Conservation (phyloP, 2,113 vertebrate species). For the Ctenomys sociabilis region DNA sequence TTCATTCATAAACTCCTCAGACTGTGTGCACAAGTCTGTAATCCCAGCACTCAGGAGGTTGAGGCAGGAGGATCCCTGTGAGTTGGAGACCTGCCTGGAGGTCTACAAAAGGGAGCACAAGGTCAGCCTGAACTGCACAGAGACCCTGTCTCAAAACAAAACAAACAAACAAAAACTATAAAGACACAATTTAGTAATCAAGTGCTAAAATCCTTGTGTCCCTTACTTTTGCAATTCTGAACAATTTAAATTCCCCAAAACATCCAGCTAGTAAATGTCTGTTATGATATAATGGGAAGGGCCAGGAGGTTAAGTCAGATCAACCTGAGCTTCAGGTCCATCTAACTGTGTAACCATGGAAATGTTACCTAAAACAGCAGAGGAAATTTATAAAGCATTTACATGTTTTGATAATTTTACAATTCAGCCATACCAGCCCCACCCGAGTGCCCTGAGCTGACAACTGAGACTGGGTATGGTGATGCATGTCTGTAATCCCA, state of each 20-base stretch:
- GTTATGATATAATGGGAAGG: background rate
- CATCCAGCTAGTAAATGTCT: background rate
- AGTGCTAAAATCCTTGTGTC: background rate
- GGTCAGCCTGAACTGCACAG: no score
- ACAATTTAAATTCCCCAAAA: background rate
- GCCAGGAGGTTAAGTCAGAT: background rate
- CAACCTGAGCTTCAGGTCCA: background rate
- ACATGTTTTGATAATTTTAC: background rate
- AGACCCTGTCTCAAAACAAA: no score
- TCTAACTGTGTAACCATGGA: background rate
- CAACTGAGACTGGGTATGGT: no score
- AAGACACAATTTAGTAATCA: background rate
- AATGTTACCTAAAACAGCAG: background rate
- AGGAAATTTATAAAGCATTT: conserved; percentile 21
- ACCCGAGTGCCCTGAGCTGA: no score
- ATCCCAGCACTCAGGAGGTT: no score
- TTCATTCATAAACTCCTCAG: conserved; percentile 26
- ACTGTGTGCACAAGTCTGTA: background rate
- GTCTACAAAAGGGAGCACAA: no score
- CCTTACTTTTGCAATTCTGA: background rate
- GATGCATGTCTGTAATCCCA: no score
- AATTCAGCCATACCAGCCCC: background rate
- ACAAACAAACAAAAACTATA: background rate
- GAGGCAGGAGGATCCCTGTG: no score
- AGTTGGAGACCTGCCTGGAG: no score